Percentiles rank a stretch among this genome's conserved stretches.
Evolutionary conservation across 2,888 invertebrate genomes (phyloP).

Genomic region (Camponotus fellah): DNA sequence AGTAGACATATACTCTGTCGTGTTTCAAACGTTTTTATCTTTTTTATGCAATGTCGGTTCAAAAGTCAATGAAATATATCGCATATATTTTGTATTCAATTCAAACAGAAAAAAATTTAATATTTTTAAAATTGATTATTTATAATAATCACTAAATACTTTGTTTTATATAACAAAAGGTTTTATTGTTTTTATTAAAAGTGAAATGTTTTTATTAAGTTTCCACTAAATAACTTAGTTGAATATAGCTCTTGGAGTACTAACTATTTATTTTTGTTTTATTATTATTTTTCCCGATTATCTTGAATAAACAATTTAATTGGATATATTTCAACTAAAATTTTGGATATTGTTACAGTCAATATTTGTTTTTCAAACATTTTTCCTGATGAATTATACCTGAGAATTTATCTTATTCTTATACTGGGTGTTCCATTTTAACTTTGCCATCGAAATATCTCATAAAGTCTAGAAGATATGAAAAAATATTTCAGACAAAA

Average conservation of each 20-base stretch:
- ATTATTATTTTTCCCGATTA: background rate
- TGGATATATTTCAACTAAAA: background rate
- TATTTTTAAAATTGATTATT: background rate
- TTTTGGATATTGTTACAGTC: too few relatives aligned
- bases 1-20: background rate
- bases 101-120: background rate
- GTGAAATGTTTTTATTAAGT: background rate
- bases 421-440: too few relatives aligned
- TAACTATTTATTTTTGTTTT: background rate
- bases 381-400: background rate
- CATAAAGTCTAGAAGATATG: too few relatives aligned
- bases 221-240: background rate
- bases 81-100: background rate
- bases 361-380: background rate
- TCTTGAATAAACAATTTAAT: background rate
- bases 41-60: background rate
- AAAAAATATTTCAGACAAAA: too few relatives aligned
- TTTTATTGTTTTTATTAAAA: background rate
- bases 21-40: background rate
- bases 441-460: too few relatives aligned
- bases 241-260: background rate
- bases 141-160: background rate
- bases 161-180: background rate
- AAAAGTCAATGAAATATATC: background rate
- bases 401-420: background rate